Conservation (phyloP, 2,888 invertebrate species). For the Hemistola chrysoprasaria region DNA sequence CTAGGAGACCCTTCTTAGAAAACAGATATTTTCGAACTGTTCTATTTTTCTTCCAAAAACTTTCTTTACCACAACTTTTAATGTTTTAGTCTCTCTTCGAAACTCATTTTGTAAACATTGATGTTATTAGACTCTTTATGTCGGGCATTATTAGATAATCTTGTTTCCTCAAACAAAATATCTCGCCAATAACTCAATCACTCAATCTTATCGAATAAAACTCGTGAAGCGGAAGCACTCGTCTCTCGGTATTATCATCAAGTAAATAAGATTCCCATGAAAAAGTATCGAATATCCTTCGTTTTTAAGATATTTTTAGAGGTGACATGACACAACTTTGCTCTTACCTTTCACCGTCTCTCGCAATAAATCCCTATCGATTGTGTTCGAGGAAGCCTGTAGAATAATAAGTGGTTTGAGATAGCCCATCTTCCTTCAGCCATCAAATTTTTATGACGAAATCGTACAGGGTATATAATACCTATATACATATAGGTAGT, state of each 20-base stretch:
- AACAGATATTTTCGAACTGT: too few species aligned
- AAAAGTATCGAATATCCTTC: constrained; percentile 26
- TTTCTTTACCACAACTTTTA: too few species aligned
- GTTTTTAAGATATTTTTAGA: constrained; percentile 28
- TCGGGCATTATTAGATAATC: too few species aligned
- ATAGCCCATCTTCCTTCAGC: constrained; percentile 33
- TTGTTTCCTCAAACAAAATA: background rate
- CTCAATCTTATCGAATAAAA: background rate
- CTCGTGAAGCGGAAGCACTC: constrained; percentile 9
- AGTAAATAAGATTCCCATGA: constrained; percentile 28
- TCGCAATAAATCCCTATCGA: constrained; percentile 37
- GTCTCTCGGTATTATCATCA: constrained; percentile 25
- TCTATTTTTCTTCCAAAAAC: too few species aligned
- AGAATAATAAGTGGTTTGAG: constrained; percentile 34
- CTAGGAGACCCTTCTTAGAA: too few species aligned
- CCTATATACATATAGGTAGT: too few species aligned
- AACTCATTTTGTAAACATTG: too few species aligned
- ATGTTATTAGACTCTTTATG: too few species aligned
- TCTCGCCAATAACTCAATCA: constrained; percentile 2
- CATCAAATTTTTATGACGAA: constrained; percentile 41
- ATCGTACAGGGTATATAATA: constrained; percentile 24
- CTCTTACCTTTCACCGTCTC: constrained; percentile 31
- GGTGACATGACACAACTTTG: constrained; percentile 35
- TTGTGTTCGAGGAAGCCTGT: constrained; percentile 24
- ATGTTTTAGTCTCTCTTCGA: too few species aligned